Base-by-base conservation (phyloP, 2,797 vertebrate genomes). In the Pipistrellus kuhlii region DNA sequence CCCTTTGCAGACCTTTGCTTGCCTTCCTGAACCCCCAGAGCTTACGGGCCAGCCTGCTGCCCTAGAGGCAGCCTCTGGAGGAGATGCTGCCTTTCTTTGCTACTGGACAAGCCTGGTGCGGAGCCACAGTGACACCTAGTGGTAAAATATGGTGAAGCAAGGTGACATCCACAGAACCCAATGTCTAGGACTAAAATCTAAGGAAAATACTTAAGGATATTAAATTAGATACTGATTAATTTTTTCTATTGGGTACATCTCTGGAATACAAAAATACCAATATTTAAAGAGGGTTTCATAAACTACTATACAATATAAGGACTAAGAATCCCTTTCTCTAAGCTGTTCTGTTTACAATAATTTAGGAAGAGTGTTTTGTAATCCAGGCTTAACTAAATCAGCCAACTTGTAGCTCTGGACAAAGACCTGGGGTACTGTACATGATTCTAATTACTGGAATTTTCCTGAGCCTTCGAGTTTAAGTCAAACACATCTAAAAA, bases 241-340 rank as follows among this genome's bases (percentile, higher is more conserved):
- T 83, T 92, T 92, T 59, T 97, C 97, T 80, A 88, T 96, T 95
- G 0, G 4, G 78, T 96, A 96, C 89, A 95, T 96, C 91, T 87
- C 96, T 96, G 93, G 27, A 95, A 94, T 97, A 97, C 35, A 94
- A 93, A 96, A 96, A 96, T 85, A 95, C 88, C 17, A n/a, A 92
- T 75, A 85, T 57, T 90, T 96, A 59, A 17, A 9, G 90, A 0
- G 92, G 94, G 85, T 38, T 85, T 96, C 35, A 10, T 76, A 97
- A 86, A 92, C 15, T 6, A 90, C 68, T 96, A 84, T 97, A 96
- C 94, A 95, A 92, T 96, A 95, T 97, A 95, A 95, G 97, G 96
- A 90, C 75, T 5, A 62, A 93, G 93, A 96, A 95, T 71, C 92
- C 66, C 90, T 96, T 97, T 97, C 87, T 96, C 89, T 96, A 95